Evolutionary conservation across 2,888 invertebrate species (phyloP).

Genomic region (Lasius platythorax): DNA sequence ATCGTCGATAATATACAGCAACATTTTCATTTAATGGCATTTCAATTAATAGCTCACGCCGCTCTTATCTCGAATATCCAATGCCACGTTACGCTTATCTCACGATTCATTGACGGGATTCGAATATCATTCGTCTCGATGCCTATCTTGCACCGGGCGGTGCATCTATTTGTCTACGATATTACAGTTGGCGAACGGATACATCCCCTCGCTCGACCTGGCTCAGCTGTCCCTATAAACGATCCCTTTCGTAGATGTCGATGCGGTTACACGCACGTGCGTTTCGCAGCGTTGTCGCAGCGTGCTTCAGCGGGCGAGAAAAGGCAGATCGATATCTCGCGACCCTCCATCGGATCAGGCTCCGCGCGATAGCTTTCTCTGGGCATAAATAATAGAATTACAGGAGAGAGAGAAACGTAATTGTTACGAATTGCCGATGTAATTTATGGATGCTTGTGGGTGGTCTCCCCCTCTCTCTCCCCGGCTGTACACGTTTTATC

Average conservation of each 20-base stretch:
- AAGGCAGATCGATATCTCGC: slow-evolving; percentile 74
- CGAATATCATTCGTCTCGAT: slow-evolving; percentile 8
- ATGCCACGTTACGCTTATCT: slow-evolving; percentile 64
- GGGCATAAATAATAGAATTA: slow-evolving; percentile 76
- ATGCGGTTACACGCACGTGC: slow-evolving; percentile 41
- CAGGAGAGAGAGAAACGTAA: slow-evolving; percentile 68
- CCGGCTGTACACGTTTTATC: slow-evolving; percentile 17
- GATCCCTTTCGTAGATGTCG: slow-evolving; percentile 44
- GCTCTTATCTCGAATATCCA: slow-evolving; percentile 15
- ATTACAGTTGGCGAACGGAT: slow-evolving; percentile 9
- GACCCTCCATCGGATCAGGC: slow-evolving; percentile 55
- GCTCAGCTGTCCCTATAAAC: slow-evolving; percentile 63
- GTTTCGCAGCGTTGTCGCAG: slow-evolving; percentile 19
- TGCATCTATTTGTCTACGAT: slow-evolving; percentile 29
- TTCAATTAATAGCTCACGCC: slow-evolving; percentile 41
- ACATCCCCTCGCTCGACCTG: slow-evolving; percentile 32
- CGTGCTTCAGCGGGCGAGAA: slow-evolving; percentile 59
- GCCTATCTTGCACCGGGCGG: neutral
- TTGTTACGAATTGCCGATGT: slow-evolving; percentile 79
- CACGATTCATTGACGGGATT: slow-evolving; percentile 45
- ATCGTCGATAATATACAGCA: neutral
- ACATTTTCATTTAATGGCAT: neutral
- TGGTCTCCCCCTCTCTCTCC: slow-evolving; percentile 60
- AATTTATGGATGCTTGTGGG: slow-evolving; percentile 76
- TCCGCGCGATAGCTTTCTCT: slow-evolving; percentile 59